Conservation (phyloP, 2,797 vertebrate species). For the Phrynocephalus guinanensis region DNA sequence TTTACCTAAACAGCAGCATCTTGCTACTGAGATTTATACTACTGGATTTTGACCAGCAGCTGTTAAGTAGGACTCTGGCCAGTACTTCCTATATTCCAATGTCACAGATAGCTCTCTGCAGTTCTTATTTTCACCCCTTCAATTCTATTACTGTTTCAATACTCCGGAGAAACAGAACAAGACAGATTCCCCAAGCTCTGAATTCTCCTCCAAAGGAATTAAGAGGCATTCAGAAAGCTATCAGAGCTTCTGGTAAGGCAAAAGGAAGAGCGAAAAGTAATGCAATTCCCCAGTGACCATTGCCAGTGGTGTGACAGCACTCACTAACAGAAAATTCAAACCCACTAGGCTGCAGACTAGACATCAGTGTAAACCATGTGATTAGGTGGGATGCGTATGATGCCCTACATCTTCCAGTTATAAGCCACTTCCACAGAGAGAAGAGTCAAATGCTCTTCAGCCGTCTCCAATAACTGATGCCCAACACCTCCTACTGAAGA, state of each 20-base stretch:
- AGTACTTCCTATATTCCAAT: background rate
- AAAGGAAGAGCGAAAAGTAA: constrained; percentile 5
- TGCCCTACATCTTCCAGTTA: background rate
- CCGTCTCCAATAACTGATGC: background rate
- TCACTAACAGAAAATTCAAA: background rate
- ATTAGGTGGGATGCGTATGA: background rate
- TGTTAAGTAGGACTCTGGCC: too few species aligned
- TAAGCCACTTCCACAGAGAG: background rate
- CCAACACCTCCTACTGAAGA: background rate
- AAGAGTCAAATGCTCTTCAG: background rate
- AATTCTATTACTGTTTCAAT: background rate
- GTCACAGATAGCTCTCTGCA: background rate
- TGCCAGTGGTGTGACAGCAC: background rate
- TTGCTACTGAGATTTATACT: too few species aligned
- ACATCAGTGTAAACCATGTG: background rate
- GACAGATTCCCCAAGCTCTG: background rate
- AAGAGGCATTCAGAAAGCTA: background rate
- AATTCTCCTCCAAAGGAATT: background rate
- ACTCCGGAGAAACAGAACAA: background rate
- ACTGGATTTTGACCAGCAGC: too few species aligned
- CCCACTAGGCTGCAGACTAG: background rate
- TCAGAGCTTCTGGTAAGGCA: background rate
- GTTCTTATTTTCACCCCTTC: background rate
- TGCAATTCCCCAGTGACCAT: background rate
- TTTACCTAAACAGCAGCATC: too few species aligned